A percentile compares a stretch with the other conserved stretches of the same genome.
phyloP scores from a whole-genome alignment of 2,888 invertebrate genomes.

The Epiblema foenella region DNA sequence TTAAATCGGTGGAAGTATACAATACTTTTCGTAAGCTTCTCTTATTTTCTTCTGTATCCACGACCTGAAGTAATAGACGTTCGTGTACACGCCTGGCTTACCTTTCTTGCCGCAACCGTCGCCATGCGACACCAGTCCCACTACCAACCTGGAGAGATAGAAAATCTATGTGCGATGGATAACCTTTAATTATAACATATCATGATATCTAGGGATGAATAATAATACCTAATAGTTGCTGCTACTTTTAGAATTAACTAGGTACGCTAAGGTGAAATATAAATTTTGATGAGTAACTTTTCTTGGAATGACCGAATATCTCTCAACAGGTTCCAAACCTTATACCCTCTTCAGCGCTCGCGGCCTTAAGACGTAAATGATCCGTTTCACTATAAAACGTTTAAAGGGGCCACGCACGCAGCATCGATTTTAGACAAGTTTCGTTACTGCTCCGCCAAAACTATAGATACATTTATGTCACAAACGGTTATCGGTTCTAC shows the following conservation, averaged over 20 bases:
- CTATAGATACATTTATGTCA: too few species aligned
- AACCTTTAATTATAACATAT: background rate
- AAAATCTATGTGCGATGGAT: background rate
- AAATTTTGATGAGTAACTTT: too few species aligned
- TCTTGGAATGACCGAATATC: too few species aligned
- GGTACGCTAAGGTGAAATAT: too few species aligned
- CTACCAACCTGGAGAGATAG: conserved; percentile 60
- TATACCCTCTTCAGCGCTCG: too few species aligned
- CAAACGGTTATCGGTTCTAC: too few species aligned
- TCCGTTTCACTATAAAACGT: too few species aligned
- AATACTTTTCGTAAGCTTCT: conserved; percentile 51
- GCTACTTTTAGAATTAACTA: background rate
- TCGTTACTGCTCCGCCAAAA: too few species aligned
- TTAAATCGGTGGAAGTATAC: conserved; percentile 41
- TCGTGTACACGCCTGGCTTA: conserved; percentile 71
- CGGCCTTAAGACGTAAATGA: too few species aligned
- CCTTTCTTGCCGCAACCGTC: conserved; percentile 67
- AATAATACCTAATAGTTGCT: background rate
- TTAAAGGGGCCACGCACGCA: too few species aligned
- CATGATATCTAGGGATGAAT: background rate
- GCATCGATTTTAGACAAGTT: too few species aligned
- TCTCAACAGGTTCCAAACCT: too few species aligned
- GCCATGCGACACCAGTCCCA: conserved; percentile 75
- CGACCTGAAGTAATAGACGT: conserved; percentile 61
- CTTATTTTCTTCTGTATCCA: conserved; percentile 63